These are phyloP conservation scores for Perca fluviatilis DNA, from an alignment of 2,113 vertebrate species.

Conservation along the genomic window DNA sequence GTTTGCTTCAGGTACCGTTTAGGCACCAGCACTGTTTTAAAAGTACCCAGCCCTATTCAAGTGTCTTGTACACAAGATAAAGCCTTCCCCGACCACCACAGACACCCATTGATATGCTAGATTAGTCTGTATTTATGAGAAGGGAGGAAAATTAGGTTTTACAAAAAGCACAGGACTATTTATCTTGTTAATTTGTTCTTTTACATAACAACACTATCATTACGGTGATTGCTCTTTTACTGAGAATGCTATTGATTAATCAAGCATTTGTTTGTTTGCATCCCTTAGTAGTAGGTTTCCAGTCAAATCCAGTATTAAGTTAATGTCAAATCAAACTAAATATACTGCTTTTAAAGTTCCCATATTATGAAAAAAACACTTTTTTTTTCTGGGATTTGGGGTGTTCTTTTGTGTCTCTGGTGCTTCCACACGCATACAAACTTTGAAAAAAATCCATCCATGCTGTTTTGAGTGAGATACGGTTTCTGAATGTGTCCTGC, in stretches of 20 bases:
- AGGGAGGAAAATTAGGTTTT: not conserved
- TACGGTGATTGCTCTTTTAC: not conserved
- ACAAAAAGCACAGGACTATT: not conserved
- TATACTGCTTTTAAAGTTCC: no score
- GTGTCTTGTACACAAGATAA: not conserved
- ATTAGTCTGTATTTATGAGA: conserved; percentile 7
- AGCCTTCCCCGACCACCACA: not conserved
- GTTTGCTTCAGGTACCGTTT: no score
- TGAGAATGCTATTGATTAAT: not conserved
- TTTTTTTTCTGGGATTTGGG: no score
- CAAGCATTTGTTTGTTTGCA: conserved; percentile 4
- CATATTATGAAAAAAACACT: no score
- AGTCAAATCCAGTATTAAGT: not conserved
- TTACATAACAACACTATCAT: not conserved
- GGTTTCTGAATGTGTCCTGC: no score
- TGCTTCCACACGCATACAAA: no score
- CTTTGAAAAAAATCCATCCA: no score
- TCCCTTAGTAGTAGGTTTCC: not conserved
- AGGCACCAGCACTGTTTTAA: no score
- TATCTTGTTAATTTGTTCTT: no score
- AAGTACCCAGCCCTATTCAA: not conserved
- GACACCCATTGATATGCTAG: not conserved
- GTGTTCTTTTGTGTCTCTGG: no score
- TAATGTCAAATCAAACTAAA: conserved; percentile 10
- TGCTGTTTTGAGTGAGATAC: no score